Conservation (phyloP, 2,888 invertebrate species). For the Nomada fabriciana region DNA sequence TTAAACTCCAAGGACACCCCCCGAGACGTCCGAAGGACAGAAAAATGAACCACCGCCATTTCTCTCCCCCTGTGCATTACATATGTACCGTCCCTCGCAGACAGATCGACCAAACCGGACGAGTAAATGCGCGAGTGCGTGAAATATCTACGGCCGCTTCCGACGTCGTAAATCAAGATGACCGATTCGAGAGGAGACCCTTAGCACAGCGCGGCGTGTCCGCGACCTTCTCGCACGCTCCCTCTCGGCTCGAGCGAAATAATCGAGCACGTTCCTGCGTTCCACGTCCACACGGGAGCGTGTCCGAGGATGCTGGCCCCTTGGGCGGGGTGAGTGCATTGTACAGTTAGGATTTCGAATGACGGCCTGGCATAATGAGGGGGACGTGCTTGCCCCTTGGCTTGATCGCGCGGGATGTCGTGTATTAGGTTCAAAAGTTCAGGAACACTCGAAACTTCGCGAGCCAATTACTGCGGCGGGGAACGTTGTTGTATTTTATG, state of each 20-base stretch:
- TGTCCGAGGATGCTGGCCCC: conserved; percentile 65
- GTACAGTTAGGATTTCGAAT: conserved; percentile 80
- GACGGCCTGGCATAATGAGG: conserved; percentile 78
- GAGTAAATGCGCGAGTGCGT: conserved; percentile 15
- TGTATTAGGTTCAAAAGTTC: conserved; percentile 28
- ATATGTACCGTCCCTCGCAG: not conserved
- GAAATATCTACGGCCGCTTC: conserved; percentile 34
- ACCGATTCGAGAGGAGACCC: conserved; percentile 59
- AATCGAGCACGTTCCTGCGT: conserved; percentile 68
- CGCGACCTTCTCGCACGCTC: conserved; percentile 69
- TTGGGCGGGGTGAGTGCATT: conserved; percentile 80
- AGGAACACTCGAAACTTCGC: conserved; percentile 51
- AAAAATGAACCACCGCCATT: no score
- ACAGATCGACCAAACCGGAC: conserved; percentile 2
- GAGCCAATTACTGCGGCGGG: not conserved
- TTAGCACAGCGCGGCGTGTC: conserved; percentile 39
- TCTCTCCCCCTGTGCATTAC: no score
- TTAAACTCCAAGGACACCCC: no score
- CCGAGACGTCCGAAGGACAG: no score
- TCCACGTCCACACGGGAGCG: conserved; percentile 56
- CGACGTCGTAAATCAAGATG: conserved; percentile 63
- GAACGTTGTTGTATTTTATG: no score
- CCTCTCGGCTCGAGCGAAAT: conserved; percentile 55
- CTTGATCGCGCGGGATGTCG: conserved; percentile 64
- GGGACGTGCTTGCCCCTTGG: conserved; percentile 80